A percentile compares a stretch with the other conserved stretches of the same genome.
Evolutionary conservation across 1,140 invertebrate genomes (phyloP).

Genomic region (Leptopilina boulardi): DNA sequence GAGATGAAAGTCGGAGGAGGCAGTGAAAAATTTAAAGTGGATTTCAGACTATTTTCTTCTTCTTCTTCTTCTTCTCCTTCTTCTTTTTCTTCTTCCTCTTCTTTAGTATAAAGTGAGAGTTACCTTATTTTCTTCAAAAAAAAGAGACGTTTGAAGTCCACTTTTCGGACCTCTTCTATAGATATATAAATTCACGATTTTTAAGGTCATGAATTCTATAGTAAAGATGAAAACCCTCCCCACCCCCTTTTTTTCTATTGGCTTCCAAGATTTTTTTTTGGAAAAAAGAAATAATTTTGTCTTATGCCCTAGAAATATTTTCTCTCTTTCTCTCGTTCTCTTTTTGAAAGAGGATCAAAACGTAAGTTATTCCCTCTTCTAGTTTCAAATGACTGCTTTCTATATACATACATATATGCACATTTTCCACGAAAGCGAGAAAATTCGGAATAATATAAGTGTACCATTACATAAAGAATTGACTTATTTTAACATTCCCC

Average conservation of each 20-base stretch:
- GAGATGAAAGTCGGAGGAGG: background rate
- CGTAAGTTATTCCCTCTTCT: background rate
- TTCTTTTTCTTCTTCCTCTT: too few relatives aligned
- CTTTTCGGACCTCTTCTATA: background rate
- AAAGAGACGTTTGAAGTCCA: conserved; percentile 6
- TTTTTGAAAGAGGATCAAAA: background rate
- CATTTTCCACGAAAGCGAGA: conserved; percentile 1
- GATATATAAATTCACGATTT: background rate
- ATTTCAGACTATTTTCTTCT: conserved; percentile 9
- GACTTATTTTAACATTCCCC: background rate
- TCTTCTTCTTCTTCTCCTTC: too few relatives aligned
- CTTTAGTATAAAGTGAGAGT: conserved; percentile 9
- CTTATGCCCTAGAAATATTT: background rate
- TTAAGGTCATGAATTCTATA: conserved; percentile 3
- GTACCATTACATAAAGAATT: background rate
- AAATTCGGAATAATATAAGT: background rate
- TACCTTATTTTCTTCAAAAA: conserved; percentile 2
- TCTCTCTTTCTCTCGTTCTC: background rate
- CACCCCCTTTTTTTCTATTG: background rate
- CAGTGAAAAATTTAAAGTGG: conserved; percentile 6
- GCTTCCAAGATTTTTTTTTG: background rate
- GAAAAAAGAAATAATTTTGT: too few relatives aligned
- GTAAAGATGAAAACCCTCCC: background rate
- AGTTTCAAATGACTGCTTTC: background rate
- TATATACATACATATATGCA: background rate